Conservation (phyloP, 1,140 invertebrate species). For the Drosophila hydei region DNA sequence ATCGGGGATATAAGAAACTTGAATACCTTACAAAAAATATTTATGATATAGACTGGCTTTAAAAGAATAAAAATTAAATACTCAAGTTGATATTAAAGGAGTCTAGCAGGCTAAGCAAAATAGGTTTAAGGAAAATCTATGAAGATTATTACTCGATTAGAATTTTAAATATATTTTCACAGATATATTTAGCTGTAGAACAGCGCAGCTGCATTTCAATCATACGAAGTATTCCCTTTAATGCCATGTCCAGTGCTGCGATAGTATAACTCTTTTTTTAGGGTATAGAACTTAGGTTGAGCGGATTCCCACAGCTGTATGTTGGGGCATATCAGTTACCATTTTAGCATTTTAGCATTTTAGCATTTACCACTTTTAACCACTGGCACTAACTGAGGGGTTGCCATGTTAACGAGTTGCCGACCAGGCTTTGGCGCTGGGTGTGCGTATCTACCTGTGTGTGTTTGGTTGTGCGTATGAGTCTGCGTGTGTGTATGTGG, state of each 20-base stretch:
- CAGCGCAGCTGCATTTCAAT: too few species aligned
- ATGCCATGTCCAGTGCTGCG: too few species aligned
- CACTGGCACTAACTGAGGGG: conserved; percentile 39
- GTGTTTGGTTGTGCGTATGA: background rate
- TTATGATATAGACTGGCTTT: too few species aligned
- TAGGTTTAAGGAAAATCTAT: too few species aligned
- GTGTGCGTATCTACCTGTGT: background rate
- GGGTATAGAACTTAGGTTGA: conserved; percentile 12
- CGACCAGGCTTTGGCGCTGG: conserved; percentile 10
- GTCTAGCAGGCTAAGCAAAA: too few species aligned
- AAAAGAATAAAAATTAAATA: too few species aligned
- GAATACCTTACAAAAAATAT: background rate
- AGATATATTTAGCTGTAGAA: too few species aligned
- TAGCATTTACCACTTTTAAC: conserved; percentile 36
- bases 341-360: conserved; percentile 52
- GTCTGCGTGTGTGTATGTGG: conserved; percentile 14
- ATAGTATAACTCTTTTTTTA: background rate
- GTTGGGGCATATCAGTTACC: conserved; percentile 58
- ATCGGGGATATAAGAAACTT: too few species aligned
- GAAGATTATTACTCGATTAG: too few species aligned
- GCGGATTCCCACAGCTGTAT: conserved; percentile 30
- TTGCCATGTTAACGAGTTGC: conserved; percentile 46
- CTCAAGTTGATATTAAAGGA: too few species aligned
- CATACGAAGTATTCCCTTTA: too few species aligned
- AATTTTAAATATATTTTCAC: too few species aligned